Percentiles rank a stretch among this genome's conserved stretches.
These are phyloP conservation scores for Tyria jacobaeae DNA, from an alignment of 2,888 invertebrate genomes.

Conservation along the genomic window DNA sequence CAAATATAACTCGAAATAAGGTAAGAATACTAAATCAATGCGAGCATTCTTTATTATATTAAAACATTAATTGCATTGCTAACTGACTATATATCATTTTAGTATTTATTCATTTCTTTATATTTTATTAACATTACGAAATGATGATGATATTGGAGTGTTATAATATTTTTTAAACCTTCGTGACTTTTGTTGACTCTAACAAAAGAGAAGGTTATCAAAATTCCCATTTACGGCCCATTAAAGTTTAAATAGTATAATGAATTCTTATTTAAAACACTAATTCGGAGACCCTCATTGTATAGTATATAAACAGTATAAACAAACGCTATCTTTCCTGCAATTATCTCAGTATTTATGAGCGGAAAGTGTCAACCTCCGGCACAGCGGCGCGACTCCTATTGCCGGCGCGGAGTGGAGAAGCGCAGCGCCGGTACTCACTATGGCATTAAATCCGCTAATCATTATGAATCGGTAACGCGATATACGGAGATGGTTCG, in stretches of 20 bases:
- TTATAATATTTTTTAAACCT: too few species aligned
- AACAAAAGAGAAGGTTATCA: neutral
- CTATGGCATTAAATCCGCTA: constrained; percentile 64
- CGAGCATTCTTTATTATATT: too few species aligned
- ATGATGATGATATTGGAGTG: too few species aligned
- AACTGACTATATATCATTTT: too few species aligned
- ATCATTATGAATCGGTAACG: constrained; percentile 57
- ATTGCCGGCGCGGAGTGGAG: constrained; percentile 37
- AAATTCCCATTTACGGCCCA: constrained; percentile 5
- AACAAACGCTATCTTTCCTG: constrained; percentile 70
- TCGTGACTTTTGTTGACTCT: neutral
- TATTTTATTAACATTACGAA: too few species aligned
- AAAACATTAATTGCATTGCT: too few species aligned
- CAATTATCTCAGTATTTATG: constrained; percentile 76
- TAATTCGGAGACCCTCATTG: constrained; percentile 44
- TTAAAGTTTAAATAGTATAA: constrained; percentile 22
- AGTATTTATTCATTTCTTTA: too few species aligned
- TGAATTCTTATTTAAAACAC: constrained; percentile 37
- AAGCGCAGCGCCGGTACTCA: constrained; percentile 34
- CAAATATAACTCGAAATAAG: too few species aligned
- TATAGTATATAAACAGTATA: constrained; percentile 62
- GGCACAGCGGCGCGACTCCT: constrained; percentile 54
- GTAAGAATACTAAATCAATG: too few species aligned
- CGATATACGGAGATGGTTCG: constrained; percentile 47
- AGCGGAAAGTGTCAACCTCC: constrained; percentile 70